A percentile compares a stretch with the other conserved stretches of the same genome.
Conservation (phyloP, 2,888 invertebrate species). For the Drosophila paramelanica region DNA sequence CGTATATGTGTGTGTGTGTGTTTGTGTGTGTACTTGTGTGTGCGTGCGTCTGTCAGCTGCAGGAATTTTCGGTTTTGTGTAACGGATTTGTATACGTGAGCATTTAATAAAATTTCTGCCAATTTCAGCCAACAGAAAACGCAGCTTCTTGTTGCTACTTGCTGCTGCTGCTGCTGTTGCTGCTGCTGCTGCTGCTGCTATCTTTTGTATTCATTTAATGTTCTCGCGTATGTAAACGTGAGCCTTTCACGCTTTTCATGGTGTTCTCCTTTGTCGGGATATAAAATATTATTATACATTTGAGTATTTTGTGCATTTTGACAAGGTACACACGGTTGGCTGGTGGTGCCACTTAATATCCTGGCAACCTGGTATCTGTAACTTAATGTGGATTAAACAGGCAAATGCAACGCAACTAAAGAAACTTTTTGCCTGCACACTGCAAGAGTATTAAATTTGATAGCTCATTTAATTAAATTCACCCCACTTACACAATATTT, state of each 20-base stretch:
- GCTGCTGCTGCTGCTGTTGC: conserved; percentile 6
- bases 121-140: conserved; percentile 58
- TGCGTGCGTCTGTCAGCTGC: conserved; percentile 65
- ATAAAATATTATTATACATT: conserved; percentile 44
- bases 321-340: conserved; percentile 25
- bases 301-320: conserved; percentile 55
- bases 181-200: conserved; percentile 9
- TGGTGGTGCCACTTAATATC: conserved; percentile 47
- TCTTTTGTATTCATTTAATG: conserved; percentile 70
- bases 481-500: conserved; percentile 48
- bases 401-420: conserved; percentile 7
- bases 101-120: conserved; percentile 80
- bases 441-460: conserved; percentile 24
- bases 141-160: conserved; percentile 15
- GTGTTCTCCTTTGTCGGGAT: conserved; percentile 39
- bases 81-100: conserved; percentile 82
- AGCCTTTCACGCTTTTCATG: conserved; percentile 8
- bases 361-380: conserved; percentile 32
- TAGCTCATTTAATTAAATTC: conserved; percentile 20
- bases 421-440: conserved; percentile 1
- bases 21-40: conserved; percentile 12
- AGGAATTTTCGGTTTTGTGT: conserved; percentile 78
- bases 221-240: conserved; percentile 41
- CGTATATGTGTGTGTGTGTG: conserved; percentile 2
- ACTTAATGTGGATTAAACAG: conserved; percentile 31